Base-by-base conservation (phyloP, 2,797 vertebrate species). In the Okamejei kenojei region DNA sequence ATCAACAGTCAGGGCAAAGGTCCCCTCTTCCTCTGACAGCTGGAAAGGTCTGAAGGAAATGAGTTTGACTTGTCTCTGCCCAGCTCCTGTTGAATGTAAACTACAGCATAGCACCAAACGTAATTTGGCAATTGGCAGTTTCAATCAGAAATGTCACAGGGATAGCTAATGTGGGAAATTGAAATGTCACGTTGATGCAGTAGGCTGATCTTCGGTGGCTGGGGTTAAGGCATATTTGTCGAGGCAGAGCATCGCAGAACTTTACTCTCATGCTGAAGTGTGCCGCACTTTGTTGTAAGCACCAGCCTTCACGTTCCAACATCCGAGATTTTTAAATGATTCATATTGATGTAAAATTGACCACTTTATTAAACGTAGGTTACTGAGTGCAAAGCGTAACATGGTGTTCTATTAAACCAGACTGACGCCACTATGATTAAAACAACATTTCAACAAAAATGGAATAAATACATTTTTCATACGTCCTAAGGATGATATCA, bases 41-140 rank as follows among this genome's bases (percentile, higher is more conserved):
- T 88, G 61, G n/a, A 88, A 68, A 88, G 84, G 84, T 88, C 65
- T 29, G 45, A 45, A 92, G 35, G 68, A 92, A 92, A 92, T 74
- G 38, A 92, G 71, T 73, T 76, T 88, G 68, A 76, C 54, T 76
- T 74, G 90, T 45, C 23, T 76, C 90, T 76, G 73, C 73, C 90
- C 90, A 92, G 90, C 76, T 92, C 68, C 90, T 92, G 45, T 73
- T 92, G 73, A 71, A 45, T 92, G 15, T 92, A 58, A 92, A 92
- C 71, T 71, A 76, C 13, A 92, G 73, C 90, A 92, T 29, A 92
- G 58, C 68, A 92, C 38, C 73, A 74, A 92, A 54, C 38, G 29
- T 92, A 92, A 92, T 92, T 92, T 92, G 90, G 71, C 73, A 92
- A 76, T 92, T 92, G 90, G 90, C 90, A 92, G 90, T 92, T 76